Base-by-base conservation (phyloP, 2,113 vertebrate genomes). In the Melanostigma gelatinosum region DNA sequence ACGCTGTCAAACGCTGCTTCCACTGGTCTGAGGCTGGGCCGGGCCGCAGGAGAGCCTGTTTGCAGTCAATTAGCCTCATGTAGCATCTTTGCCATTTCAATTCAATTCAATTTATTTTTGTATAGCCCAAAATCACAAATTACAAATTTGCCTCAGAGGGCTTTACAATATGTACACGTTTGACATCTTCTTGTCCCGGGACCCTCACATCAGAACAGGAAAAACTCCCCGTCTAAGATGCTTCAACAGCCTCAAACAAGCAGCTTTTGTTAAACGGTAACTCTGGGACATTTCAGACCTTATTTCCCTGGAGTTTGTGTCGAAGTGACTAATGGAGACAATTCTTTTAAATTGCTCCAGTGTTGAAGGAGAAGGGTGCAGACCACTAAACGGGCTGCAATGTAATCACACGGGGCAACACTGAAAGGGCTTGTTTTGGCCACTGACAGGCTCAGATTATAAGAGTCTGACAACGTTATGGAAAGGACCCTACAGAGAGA, bases 21-120 rank as follows among this genome's bases (percentile, higher is more conserved):
- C 57, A 22, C 29, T 34, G 52, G 58, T 34, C 62, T 66, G 65
- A 82, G 6, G 50, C 40, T 15, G 29, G 29, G 9, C 72, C 77
- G n/a, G 74, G 61, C 61, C 57, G 75, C 57, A 75, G 78, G 66
- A 68, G 55, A 81, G 65, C 11, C 52, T 68, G 65, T 83, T 72
- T 85, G 50, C 55, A 50, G 44, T 80, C 78, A 78, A 44, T 44
- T 61, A 58, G 32, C 48, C 58, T 74, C 6, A 54, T 64, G 6
- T 24, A 15, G 27, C 66, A 82, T 72, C 67, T 75, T 70, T 34
- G 20, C n/a, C 63, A 52, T 74, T 55, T 74, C n/a, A n/a, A n/a
- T n/a, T n/a, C n/a, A n/a, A n/a, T n/a, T n/a, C n/a, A n/a, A n/a
- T n/a, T n/a, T n/a, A n/a, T n/a, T n/a, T n/a, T n/a, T n/a, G n/a